Evolutionary conservation across 2,113 vertebrate genomes (phyloP), one percentile per base, ranked within the genome.

Genomic region (Limanda limanda): DNA sequence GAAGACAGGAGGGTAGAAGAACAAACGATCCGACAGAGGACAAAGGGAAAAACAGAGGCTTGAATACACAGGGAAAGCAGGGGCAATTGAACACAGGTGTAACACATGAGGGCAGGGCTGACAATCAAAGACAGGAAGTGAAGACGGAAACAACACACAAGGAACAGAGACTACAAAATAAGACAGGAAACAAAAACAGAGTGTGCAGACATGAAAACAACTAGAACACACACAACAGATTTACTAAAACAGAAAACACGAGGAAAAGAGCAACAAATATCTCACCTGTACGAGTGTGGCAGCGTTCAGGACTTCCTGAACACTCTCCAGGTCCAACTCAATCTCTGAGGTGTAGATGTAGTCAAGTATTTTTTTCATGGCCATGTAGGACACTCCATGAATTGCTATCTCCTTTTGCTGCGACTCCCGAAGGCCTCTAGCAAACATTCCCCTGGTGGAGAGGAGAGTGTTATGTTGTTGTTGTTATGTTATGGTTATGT

Each of bases 341-440:
- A 99, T 94, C 89, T 98, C 96, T 1, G 97, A 96, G 0, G 97
- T 99, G 91, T 99, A 99, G 84, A 99, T 98, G 88, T 98, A 99
- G 85, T 98, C 96, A 47, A 99, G 92, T 52, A 99, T 96, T 89
- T 96, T 97, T 74, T 94, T 95, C 97, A 99, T 97, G 40, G 97
- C 98, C 45, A 91, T 94, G 83, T 96, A 95, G 55, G 97, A 95
- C 14, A 99, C 95, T 0, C 96, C 98, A 31, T 97, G 97, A 83
- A 99, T 97, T 18, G 94, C 93, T 81, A 99, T 95, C 88, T 99
- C 97, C 21, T 93, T 95, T 88, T 98, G 96, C 78, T 97, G 96
- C 88, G 95, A 96, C 91, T 99, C 98, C 71, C 95, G 95, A 51
- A 99, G 91, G 40, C 98, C 98, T 63, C 98, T 97, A 68, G 98